Percentiles rank a stretch among this genome's conserved stretches.
Conservation (phyloP, 2,888 invertebrate species). For the Euplagia quadripunctaria region DNA sequence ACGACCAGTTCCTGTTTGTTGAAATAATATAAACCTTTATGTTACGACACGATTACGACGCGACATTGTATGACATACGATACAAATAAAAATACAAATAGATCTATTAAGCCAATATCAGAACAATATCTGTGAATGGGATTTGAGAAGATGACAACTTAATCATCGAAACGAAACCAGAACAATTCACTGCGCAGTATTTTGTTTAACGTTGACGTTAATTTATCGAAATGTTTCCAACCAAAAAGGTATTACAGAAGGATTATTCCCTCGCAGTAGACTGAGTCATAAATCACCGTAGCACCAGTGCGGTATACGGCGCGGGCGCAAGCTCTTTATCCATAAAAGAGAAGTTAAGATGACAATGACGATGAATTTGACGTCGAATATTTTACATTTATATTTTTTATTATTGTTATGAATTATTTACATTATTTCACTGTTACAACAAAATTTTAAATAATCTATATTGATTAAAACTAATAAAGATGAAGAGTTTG, state of each 20-base stretch:
- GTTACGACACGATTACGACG: neutral
- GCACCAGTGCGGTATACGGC: neutral
- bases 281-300: neutral
- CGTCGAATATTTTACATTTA: no score
- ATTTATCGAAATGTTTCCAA: neutral
- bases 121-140: neutral
- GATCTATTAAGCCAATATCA: neutral
- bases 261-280: neutral
- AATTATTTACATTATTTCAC: no score
- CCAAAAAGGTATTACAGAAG: neutral
- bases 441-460: no score
- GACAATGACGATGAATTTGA: no score
- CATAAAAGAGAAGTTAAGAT: no score
- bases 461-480: no score
- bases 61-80: neutral
- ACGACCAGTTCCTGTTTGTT: conserved; percentile 42
- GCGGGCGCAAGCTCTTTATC: no score
- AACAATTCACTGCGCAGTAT: neutral
- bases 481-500: no score
- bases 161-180: neutral
- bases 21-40: conserved; percentile 13
- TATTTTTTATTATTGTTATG: no score
- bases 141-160: neutral
- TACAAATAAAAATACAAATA: neutral
- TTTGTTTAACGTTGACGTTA: neutral